Evolutionary conservation across 2,888 invertebrate species (phyloP), one percentile per base, ranked within the genome.

Genomic region (Metopia argyrocephala): DNA sequence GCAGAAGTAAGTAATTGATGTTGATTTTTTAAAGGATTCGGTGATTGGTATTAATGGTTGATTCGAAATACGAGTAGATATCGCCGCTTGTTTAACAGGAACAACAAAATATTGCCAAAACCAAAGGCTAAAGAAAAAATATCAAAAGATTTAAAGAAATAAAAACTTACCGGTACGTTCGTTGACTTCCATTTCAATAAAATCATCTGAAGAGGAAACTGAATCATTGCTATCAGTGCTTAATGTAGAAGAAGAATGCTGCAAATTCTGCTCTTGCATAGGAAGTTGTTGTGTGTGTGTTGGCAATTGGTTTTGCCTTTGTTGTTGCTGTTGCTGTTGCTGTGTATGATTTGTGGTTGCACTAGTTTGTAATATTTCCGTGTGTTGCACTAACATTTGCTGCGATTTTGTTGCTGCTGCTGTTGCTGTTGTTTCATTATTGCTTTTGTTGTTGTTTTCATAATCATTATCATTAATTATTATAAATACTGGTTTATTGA

Each of bases 191-290:
- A 89, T 73, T 9, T 89, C 89, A 56, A 84, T 84, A 20, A 86
- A 85, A 80, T 89, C 89, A 81, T 87, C 89, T 2, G 85, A 85
- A 7, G 85, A 84, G 5, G 85, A 84, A 68, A 85, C 79, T 18
- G 89, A 87, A 68, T 89, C 89, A 3, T 87, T 86, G 75, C 87
- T 88, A 31, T 89, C 89, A n/a, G 74, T 81, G 28, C 83, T 85
- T 2, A 86, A 76, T 83, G 86, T 85, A 20, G 86, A 85, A 15
- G 85, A 84, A 56, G 85, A 84, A 59, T 85, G 86, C 15, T 85
- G 79, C 59, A 75, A 64, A n/a, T 54, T 45, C 38, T 75, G 82
- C 25, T 79, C 68, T 21, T 48, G 46, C 7, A 20, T 20, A 27
- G 38, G 27, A 31, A 65, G 28, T 23, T 46, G 15, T 45, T 25